Evolutionary conservation across 1,140 invertebrate genomes (phyloP), one percentile per base, ranked within the genome.

Genomic region (Dendrolimus punctatus): DNA sequence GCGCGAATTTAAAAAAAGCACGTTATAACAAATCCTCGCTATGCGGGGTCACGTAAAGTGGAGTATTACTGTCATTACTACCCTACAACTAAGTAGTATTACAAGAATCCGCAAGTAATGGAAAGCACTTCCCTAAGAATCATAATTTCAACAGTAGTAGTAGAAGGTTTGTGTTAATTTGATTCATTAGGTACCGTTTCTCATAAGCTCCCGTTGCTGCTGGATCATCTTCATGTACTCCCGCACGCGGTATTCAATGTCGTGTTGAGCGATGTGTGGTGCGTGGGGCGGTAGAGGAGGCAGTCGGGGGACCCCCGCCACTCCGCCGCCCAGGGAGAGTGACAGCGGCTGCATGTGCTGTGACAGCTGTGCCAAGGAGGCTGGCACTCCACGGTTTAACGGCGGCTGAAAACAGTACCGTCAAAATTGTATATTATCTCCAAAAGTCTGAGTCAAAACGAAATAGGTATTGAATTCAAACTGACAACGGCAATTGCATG

Each of bases 301-400:
- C 60, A 91, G 88, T 6, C 89, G 82, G 36, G 89, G 71, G 0
- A 85, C 81, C 7, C 58, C 57, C 60, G 79, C 56, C 62, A 81
- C 43, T 57, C 73, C 51, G 50, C 82, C 57, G 10, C 72, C 72
- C 55, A 90, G 88, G 4, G 93, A 92, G 46, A 95, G 81, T 4
- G 93, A 92, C 51, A 96, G 71, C 0, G 94, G 93, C 57, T 93
- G 93, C 89, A 95, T 92, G 85, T 95, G 93, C 41, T 91, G 89
- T 8, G 93, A 92, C 79, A 94, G 91, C 79, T 95, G 93, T 39
- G 90, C 88, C 60, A 91, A 79, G 37, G 90, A 88, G 40, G 85
- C 89, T 0, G 90, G 90, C 43, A 91, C 85, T 0, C 91, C 85
- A 0, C 92, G 89, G 64, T 88, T 90, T 47, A 91, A 85, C 55